phyloP scores from a whole-genome alignment of 23 tunicate genomes.

The Corella eumyota region DNA sequence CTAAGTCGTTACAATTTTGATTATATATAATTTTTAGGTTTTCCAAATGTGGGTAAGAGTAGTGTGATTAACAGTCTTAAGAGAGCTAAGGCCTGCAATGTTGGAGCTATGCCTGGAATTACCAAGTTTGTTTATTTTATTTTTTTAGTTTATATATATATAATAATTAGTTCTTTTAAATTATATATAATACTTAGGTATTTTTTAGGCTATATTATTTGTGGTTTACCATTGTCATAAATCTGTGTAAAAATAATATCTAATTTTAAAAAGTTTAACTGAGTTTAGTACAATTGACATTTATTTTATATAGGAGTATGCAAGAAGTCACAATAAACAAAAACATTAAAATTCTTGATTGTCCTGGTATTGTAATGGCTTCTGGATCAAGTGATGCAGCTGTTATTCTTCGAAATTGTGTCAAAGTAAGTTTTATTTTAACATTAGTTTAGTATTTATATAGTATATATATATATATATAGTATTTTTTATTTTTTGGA shows the following conservation, averaged over 20 bases:
- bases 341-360: constrained; percentile 82
- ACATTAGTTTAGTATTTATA: neutral
- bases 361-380: constrained; percentile 95
- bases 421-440: constrained; percentile 25
- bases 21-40: constrained; percentile 40
- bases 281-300: too few relatives aligned
- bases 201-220: neutral
- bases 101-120: constrained; percentile 83
- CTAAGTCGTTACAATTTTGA: too few relatives aligned
- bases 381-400: constrained; percentile 51
- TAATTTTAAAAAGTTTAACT: too few relatives aligned
- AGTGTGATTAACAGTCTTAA: constrained; percentile 88
- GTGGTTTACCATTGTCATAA: too few relatives aligned
- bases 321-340: constrained; percentile 82
- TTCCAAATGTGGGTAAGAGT: constrained; percentile 98
- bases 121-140: constrained; percentile 57
- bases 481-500: too few relatives aligned
- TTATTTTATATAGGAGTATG: constrained; percentile 23
- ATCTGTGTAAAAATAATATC: too few relatives aligned
- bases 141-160: neutral
- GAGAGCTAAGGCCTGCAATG: constrained; percentile 71
- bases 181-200: neutral
- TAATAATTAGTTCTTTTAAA: too few relatives aligned
- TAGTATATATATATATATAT: neutral
- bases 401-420: constrained; percentile 68